Evolutionary conservation across 1,140 invertebrate genomes (phyloP), one percentile per base, ranked within the genome.

Genomic region (Drosophila repleta): DNA sequence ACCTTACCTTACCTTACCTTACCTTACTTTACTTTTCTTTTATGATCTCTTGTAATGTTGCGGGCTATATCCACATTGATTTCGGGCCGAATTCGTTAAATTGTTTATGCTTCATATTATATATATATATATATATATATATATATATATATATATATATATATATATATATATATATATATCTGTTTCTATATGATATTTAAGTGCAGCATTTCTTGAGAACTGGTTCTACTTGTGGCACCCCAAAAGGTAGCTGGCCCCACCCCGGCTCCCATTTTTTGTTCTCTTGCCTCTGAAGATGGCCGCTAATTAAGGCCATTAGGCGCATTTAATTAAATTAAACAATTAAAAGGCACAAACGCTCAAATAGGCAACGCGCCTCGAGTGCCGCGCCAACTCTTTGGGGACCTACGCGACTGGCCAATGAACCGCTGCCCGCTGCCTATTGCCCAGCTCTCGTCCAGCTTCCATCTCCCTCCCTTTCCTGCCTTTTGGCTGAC

Each of bases 291-390:
- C 13, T 17, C 65, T 60, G 60, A 58, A 48, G 60, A 64, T 55
- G 51, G 63, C 57, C 56, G 45, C 84, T 89, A 88, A 88, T 84
- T 83, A 89, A 83, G 76, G 74, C 69, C 68, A 88, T 88, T 87
- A 87, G 79, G 69, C 67, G 83, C 72, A 88, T 89, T 88, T 88
- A 88, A 88, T 88, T 83, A 88, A 89, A 89, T 89, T 89, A 89
- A 87, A 89, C 84, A 89, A 88, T 88, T 88, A 89, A 88, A 85
- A 76, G 63, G 15, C 37, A 74, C 43, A 46, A 64, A 43, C 20
- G 49, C 64, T 57, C 43, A 72, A 69, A 74, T 68, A 70, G 58
- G 70, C 64, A 70, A 70, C 48, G 52, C 21, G 70, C 35, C 49
- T 43, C 56, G 43, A 65, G 52, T 71, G 68, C 53, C 62, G 63